These are phyloP conservation scores for Abscondita cerata DNA, from an alignment of 2,888 invertebrate genomes.

Conservation along the genomic window DNA sequence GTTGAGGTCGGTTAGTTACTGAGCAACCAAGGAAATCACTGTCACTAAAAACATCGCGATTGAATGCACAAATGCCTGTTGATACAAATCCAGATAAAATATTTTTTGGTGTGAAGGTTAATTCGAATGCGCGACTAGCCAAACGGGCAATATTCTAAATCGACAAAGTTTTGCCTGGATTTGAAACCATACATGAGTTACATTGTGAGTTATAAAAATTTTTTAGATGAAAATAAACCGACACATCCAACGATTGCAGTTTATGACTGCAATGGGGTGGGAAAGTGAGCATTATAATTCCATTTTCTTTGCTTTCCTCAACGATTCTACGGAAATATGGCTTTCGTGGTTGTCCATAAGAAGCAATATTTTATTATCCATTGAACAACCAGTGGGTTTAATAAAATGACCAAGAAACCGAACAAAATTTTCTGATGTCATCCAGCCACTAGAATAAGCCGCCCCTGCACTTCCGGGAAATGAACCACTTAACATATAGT, in stretches of 20 bases:
- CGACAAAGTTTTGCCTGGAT: too few relatives aligned
- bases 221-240: too few relatives aligned
- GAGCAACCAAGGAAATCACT: background rate
- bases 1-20: too few relatives aligned
- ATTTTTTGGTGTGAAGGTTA: background rate
- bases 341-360: conserved; percentile 47
- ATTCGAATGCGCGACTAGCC: too few relatives aligned
- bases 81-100: background rate
- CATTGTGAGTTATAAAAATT: too few relatives aligned
- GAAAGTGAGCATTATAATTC: conserved; percentile 22
- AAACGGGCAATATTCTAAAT: too few relatives aligned
- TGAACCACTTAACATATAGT: conserved; percentile 45
- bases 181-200: too few relatives aligned
- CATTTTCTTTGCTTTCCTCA: conserved; percentile 36
- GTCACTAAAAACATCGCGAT: background rate
- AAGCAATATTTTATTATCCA: conserved; percentile 17
- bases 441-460: too few relatives aligned
- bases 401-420: conserved; percentile 27
- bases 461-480: too few relatives aligned
- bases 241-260: background rate
- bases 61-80: background rate
- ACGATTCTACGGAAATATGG: conserved; percentile 40
- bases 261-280: background rate
- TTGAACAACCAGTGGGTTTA: background rate
- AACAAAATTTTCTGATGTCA: too few relatives aligned